Conservation (phyloP, 2,888 invertebrate genomes). For the Nowickia ferox region DNA sequence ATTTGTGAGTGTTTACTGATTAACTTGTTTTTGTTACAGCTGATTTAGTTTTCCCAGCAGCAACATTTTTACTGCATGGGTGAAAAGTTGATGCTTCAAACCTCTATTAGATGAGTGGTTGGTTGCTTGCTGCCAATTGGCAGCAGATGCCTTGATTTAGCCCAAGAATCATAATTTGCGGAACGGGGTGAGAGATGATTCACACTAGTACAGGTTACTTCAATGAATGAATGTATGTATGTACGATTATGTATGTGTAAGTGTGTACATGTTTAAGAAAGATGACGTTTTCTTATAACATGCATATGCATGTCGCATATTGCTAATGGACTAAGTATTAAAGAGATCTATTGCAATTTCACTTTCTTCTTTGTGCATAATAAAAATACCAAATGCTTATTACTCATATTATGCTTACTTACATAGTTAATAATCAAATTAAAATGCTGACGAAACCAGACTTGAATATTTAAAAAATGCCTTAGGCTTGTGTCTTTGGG, state of each 20-base stretch:
- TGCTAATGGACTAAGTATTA: conserved; percentile 22
- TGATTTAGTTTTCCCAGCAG: conserved; percentile 67
- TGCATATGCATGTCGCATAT: conserved; percentile 45
- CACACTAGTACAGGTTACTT: conserved; percentile 53
- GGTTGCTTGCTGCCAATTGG: conserved; percentile 30
- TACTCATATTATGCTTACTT: background rate
- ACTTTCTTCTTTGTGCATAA: conserved; percentile 66
- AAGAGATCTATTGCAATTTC: conserved; percentile 54
- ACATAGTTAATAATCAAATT: conserved; percentile 38
- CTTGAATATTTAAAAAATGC: conserved; percentile 16
- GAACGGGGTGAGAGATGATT: conserved; percentile 39
- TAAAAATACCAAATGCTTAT: conserved; percentile 42
- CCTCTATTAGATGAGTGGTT: conserved; percentile 12
- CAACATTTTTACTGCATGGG: conserved; percentile 60
- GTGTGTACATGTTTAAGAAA: background rate
- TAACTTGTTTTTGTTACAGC: conserved; percentile 60
- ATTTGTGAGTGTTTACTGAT: conserved; percentile 15
- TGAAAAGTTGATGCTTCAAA: conserved; percentile 50
- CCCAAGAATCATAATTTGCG: conserved; percentile 22
- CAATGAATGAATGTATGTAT: conserved; percentile 4
- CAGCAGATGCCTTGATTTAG: conserved; percentile 1
- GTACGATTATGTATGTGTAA: too few relatives aligned
- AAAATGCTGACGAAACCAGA: conserved; percentile 29
- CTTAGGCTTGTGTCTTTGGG: conserved; percentile 26
- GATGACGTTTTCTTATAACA: conserved; percentile 33